Percentiles rank a stretch among this genome's conserved stretches.
phyloP scores from a whole-genome alignment of 2,797 vertebrate species.

The Anguilla megastoma region DNA sequence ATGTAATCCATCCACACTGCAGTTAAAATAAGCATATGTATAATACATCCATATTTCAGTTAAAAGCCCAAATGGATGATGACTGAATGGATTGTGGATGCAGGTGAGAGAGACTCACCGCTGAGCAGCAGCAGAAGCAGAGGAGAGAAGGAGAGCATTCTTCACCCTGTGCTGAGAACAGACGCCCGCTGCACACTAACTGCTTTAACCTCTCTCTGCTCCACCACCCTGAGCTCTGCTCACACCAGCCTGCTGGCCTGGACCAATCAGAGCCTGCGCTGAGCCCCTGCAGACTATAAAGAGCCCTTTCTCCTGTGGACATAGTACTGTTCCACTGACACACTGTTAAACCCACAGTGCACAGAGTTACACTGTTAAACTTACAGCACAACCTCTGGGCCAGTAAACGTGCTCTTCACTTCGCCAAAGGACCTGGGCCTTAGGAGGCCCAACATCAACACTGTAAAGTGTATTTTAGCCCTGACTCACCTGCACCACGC shows the following conservation, averaged over 20 bases:
- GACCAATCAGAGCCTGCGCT: constrained; percentile 23
- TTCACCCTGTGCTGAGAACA: not conserved
- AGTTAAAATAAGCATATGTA: not conserved
- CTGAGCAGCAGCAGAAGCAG: constrained; percentile 26
- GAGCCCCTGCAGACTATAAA: not conserved
- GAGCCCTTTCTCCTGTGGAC: not conserved
- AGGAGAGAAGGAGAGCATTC: constrained; percentile 8
- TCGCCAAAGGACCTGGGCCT: too few relatives aligned
- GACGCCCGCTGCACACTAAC: constrained; percentile 1
- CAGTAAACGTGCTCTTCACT: too few relatives aligned
- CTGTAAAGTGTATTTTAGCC: too few relatives aligned
- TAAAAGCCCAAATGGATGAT: not conserved
- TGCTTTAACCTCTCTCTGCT: not conserved
- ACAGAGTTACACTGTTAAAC: too few relatives aligned
- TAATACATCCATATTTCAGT: not conserved
- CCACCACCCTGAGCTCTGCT: not conserved
- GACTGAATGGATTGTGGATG: not conserved
- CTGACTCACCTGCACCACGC: too few relatives aligned
- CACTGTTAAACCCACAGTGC: too few relatives aligned
- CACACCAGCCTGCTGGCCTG: not conserved
- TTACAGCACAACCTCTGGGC: too few relatives aligned
- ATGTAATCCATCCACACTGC: not conserved
- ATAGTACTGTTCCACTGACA: not conserved
- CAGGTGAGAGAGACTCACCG: constrained; percentile 19
- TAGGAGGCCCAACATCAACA: too few relatives aligned